Base-by-base conservation (phyloP, 2,888 invertebrate genomes). In the Frankliniella intonsa region DNA sequence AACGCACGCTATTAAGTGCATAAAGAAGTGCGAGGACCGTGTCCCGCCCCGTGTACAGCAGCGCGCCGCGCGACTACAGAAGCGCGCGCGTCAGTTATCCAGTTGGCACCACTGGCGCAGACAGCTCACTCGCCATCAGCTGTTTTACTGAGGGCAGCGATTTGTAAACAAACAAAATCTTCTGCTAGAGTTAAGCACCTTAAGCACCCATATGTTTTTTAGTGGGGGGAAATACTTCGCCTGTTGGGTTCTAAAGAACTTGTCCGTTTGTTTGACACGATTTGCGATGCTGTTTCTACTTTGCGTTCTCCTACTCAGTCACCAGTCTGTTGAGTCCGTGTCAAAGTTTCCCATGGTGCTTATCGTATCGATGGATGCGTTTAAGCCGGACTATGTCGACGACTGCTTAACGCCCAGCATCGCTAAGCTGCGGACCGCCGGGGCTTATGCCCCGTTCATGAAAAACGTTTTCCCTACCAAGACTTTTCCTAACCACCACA, bases 401-500 rank as follows among this genome's bases (percentile, higher is more conserved):
- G 69, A 50, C 49, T 81, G 83, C 76, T 84, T 89, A 0, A 91
- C 92, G 2, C 91, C 92, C 0, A 90, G 90, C 84, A 89, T 94
- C 88, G 88, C 90, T 80, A 87, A 87, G 82, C 85, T 94, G 79
- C 90, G 90, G 76, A 85, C 87, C 19, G 86, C 89, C 82, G 93
- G 93, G 9, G 90, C 91, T 8, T 88, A 89, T 84, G 88, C 91
- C 0, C 90, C 91, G 83, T 90, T 90, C 85, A 89, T 93, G 88
- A 87, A 88, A 80, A 92, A 91, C 85, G 90, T 91, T 76, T 93
- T 92, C 86, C 90, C 91, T 0, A 94, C 94, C 0, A 93, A 93
- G 88, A 94, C 94, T 0, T 92, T 92, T 86, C 92, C 94, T 0
- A 94, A 94, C 88, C 94, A 94, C 87, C 92, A 92, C 85, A 90